Evolutionary conservation across 1,140 invertebrate species (phyloP), one percentile per base, ranked within the genome.

Genomic region (Chionoecetes opilio): DNA sequence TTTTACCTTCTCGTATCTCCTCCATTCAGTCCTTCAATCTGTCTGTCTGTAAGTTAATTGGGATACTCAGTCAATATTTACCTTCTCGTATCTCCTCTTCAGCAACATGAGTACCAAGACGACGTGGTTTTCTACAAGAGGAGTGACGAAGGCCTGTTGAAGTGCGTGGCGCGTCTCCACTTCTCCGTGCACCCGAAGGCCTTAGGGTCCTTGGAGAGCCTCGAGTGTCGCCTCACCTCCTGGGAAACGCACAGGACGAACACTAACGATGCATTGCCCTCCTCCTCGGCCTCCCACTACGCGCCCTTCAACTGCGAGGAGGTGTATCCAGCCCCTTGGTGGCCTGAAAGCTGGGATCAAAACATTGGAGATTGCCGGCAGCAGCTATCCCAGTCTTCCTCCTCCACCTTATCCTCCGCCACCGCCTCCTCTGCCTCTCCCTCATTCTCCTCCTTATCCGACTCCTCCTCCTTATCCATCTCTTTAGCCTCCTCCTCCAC

Each of bases 261-360:
- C 53, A 29, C 6, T 46, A n/a, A 17, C 92, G 46, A 31, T n/a
- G 21, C 6, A 38, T 53, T 9, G 11, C 75, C n/a, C 32, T 82
- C 75, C n/a, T 21, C 38, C 94, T 21, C 89, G 17, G 17, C 8
- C 17, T 29, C 11, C 9, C 21, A 21, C 9, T n/a, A 86, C 14
- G 41, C 75, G 8, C 11, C 21, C 6, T 95, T 95, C 41, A 34
- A 89, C 37, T 95, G 94, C 26, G 41, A 95, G 0, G 89, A 91
- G 9, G 37, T 95, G 17, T 75, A 91, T 35, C 89, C 94, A 26
- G 94, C 94, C 0, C 94, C 94, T 5, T 95, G 94, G 94, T 95
- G 94, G 94, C 94, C 94, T 26, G 63, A 86, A 90, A 95, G 94
- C 82, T 95, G 94, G 94, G 94, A 95, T 41, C 53, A 41, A 8